phyloP scores from a whole-genome alignment of 35 echinoderm and acorn worm species.

The Heliocidaris tuberculata region DNA sequence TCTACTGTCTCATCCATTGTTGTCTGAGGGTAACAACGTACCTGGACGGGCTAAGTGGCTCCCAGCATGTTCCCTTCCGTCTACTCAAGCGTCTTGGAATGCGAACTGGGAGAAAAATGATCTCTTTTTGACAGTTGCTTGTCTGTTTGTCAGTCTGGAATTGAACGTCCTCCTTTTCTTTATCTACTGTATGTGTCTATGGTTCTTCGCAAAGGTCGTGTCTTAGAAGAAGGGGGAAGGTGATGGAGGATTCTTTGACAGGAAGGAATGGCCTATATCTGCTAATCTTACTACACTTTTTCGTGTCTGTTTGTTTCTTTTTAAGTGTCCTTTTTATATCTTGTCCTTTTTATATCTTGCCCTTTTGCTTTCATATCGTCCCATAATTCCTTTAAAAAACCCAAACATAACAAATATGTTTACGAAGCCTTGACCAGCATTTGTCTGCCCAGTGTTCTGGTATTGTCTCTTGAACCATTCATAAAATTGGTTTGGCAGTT shows the following conservation, averaged over 20 bases:
- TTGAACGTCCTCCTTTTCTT: neutral
- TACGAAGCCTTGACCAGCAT: too few relatives aligned
- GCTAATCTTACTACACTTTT: neutral
- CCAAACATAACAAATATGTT: too few relatives aligned
- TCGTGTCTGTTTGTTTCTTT: too few relatives aligned
- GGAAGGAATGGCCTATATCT: neutral
- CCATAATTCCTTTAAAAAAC: too few relatives aligned
- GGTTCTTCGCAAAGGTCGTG: neutral
- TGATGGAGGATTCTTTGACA: neutral
- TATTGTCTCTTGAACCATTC: too few relatives aligned
- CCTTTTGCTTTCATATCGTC: too few relatives aligned
- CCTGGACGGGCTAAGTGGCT: neutral
- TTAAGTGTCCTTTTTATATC: neutral
- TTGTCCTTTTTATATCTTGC: too few relatives aligned
- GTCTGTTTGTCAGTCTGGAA: neutral
- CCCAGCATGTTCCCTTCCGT: neutral
- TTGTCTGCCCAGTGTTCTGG: too few relatives aligned
- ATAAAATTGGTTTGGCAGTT: too few relatives aligned
- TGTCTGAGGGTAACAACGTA: neutral
- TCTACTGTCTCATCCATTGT: conserved; percentile 2
- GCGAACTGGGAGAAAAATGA: neutral
- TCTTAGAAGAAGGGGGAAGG: neutral
- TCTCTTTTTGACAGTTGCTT: neutral
- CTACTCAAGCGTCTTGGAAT: neutral
- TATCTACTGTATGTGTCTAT: neutral